Conservation (phyloP, 2,797 vertebrate genomes). For the Argyrosomus regius region DNA sequence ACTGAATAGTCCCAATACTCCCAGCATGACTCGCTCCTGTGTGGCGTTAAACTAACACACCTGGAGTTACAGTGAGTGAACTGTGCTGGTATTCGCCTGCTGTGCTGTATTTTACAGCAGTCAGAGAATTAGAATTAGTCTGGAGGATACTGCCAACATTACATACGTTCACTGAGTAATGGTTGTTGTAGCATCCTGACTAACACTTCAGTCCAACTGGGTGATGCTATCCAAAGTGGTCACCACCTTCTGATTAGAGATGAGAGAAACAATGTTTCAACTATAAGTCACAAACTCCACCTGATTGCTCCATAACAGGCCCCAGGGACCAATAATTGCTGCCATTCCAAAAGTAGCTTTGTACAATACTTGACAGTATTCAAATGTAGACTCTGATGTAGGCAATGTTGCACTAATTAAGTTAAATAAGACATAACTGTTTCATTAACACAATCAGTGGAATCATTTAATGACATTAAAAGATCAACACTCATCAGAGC, state of each 20-base stretch:
- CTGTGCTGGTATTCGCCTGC: slow-evolving; percentile 38
- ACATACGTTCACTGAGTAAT: slow-evolving; percentile 17
- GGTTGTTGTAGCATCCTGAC: background rate
- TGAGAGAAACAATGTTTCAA: background rate
- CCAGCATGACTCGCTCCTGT: slow-evolving; percentile 42
- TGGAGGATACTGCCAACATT: background rate
- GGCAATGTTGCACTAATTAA: slow-evolving; percentile 1
- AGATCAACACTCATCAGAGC: slow-evolving; percentile 31
- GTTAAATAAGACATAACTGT: slow-evolving; percentile 10
- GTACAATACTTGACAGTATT: slow-evolving; percentile 1
- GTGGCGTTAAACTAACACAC: slow-evolving; percentile 48
- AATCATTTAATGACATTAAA: slow-evolving; percentile 25
- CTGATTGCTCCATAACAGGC: slow-evolving; percentile 30
- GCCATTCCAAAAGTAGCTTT: slow-evolving; percentile 16
- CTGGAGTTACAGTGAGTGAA: slow-evolving; percentile 52
- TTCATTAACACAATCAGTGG: slow-evolving; percentile 13
- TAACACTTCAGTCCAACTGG: background rate
- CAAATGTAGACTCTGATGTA: background rate
- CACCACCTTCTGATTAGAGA: slow-evolving; percentile 3
- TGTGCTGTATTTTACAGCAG: slow-evolving; percentile 17
- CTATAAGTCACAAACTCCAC: background rate
- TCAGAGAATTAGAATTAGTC: background rate
- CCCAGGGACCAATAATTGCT: slow-evolving; percentile 1
- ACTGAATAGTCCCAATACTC: slow-evolving; percentile 19
- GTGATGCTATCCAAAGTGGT: slow-evolving; percentile 1